Conservation (phyloP, 1,140 invertebrate species). For the Ladona fulva region DNA sequence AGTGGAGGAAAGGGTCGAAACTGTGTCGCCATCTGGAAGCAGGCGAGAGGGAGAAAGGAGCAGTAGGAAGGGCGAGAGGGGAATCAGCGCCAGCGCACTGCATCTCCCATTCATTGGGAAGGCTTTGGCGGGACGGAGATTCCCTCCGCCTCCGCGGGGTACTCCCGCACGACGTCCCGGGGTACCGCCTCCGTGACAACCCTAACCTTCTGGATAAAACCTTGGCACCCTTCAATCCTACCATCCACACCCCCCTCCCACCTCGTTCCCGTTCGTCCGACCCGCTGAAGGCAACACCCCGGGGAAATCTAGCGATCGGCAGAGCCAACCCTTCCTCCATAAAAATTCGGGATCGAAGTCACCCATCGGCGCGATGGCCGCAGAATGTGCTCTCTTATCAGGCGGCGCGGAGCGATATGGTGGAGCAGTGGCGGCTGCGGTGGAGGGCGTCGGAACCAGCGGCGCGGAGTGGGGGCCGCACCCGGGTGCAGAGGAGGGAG, state of each 20-base stretch:
- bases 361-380: background rate
- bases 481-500: background rate
- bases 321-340: too few species aligned
- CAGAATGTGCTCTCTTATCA: background rate
- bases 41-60: background rate
- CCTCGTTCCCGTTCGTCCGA: too few species aligned
- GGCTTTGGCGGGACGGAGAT: background rate
- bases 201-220: too few species aligned
- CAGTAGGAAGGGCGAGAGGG: background rate
- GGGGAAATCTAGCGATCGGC: too few species aligned
- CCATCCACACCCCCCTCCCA: too few species aligned
- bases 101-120: background rate
- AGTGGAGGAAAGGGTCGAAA: too few species aligned
- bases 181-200: too few species aligned
- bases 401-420: background rate
- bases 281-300: too few species aligned
- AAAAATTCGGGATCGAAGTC: too few species aligned
- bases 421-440: background rate
- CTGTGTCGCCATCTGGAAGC: background rate
- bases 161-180: too few species aligned
- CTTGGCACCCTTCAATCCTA: too few species aligned
- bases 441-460: background rate
- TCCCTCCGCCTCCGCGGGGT: background rate
- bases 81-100: background rate
- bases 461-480: background rate